Percentiles rank a stretch among this genome's conserved stretches.
Conservation (phyloP, 2,888 invertebrate genomes). For the Icerya purchasi region DNA sequence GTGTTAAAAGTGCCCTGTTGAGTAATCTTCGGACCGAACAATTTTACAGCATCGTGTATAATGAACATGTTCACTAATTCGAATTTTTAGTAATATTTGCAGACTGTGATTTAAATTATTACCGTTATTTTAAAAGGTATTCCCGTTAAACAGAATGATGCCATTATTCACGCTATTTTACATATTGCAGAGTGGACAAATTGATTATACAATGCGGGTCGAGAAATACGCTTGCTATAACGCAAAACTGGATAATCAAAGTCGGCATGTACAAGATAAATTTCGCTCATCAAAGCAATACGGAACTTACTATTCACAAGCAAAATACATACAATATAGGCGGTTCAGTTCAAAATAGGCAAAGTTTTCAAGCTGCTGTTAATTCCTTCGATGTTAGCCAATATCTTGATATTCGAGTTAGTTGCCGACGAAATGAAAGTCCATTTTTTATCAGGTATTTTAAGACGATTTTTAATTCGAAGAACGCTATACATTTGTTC, state of each 20-base stretch:
- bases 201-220: slow-evolving; percentile 44
- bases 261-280: slow-evolving; percentile 49
- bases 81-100: no score
- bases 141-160: no score
- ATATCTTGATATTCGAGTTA: neutral
- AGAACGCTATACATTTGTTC: no score
- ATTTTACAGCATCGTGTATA: no score
- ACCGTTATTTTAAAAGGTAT: no score
- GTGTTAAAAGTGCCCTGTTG: no score
- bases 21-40: no score
- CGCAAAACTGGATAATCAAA: slow-evolving; percentile 74
- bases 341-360: slow-evolving; percentile 26
- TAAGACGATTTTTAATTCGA: no score
- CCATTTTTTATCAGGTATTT: neutral
- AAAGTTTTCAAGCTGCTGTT: neutral
- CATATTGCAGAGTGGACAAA: slow-evolving; percentile 54
- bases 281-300: slow-evolving; percentile 57
- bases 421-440: neutral
- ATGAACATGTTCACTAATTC: no score
- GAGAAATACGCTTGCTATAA: slow-evolving; percentile 46
- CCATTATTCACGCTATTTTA: no score
- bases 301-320: slow-evolving; percentile 30
- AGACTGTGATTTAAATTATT: no score
- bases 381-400: neutral
- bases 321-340: slow-evolving; percentile 41